Conservation (phyloP, 2,113 vertebrate genomes). For the Muntiacus reevesi region DNA sequence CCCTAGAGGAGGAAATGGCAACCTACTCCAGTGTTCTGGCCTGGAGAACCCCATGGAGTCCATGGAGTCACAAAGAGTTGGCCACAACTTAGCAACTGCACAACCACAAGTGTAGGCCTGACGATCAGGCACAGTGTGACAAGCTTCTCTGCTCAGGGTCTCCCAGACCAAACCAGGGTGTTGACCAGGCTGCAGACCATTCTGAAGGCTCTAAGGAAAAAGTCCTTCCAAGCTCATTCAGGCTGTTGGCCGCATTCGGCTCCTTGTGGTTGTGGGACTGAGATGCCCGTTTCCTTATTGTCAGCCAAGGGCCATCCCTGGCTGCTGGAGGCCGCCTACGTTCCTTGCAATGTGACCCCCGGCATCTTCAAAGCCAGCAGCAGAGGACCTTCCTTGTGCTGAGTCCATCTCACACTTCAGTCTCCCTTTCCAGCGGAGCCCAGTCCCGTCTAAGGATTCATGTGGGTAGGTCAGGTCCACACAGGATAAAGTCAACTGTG, state of each 20-base stretch:
- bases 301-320: background rate
- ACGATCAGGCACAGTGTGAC: background rate
- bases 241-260: background rate
- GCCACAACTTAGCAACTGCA: background rate
- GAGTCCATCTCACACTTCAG: background rate
- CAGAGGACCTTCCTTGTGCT: background rate
- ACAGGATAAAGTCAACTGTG: background rate
- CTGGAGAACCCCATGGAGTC: background rate
- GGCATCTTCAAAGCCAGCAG: background rate
- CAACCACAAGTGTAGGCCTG: background rate
- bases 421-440: background rate
- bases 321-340: background rate
- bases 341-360: background rate
- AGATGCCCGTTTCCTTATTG: background rate
- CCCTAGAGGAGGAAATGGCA: background rate
- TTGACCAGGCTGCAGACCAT: background rate
- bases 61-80: background rate
- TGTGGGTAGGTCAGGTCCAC: background rate
- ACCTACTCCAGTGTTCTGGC: background rate
- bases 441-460: background rate
- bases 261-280: background rate
- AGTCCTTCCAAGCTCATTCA: background rate
- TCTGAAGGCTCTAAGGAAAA: background rate
- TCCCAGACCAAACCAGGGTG: background rate
- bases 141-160: background rate